Evolutionary conservation across 2,888 invertebrate species (phyloP), one percentile per base, ranked within the genome.

Genomic region (Sinhomidia bicolor): DNA sequence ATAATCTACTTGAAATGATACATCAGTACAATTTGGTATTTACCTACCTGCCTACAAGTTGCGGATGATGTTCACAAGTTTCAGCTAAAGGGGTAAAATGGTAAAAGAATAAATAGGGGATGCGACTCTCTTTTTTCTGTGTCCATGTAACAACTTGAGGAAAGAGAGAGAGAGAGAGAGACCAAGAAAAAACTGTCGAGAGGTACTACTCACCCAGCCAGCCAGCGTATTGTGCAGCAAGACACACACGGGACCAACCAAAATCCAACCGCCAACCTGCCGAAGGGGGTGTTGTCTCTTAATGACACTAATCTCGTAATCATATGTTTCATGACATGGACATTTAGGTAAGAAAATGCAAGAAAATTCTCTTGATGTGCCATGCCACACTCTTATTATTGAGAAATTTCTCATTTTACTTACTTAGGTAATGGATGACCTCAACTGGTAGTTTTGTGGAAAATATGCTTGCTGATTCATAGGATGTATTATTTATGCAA

Each of bases 261-360:
- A 78, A 76, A 81, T 29, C 76, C 47, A 76, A 87, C 80, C 80
- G 86, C 86, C 86, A 86, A 86, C 86, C 80, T 86, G 86, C 86
- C 86, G 86, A 86, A 81, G 86, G 89, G 89, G 89, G 89, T 86
- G 89, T 89, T 84, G 83, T 87, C 89, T 82, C 89, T 91, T 91
- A 92, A 92, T 92, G 92, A 92, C 91, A 91, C 90, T 92, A 91
- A 92, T 92, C 91, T 91, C 90, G 90, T 92, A 92, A 92, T 92
- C 90, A 92, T 92, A 89, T 81, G 62, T 87, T 87, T 87, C 87
- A 87, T 79, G 87, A 87, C 87, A 87, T 87, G 87, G 82, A 90
- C 90, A 89, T 89, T 89, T 76, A 85, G 86, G 87, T 76, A 87
- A 87, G 87, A 87, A 86, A 87, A 87, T 81, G 87, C 51, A 81